Conservation (phyloP, 2,888 invertebrate genomes). For the Pachliopta kotzebuea region DNA sequence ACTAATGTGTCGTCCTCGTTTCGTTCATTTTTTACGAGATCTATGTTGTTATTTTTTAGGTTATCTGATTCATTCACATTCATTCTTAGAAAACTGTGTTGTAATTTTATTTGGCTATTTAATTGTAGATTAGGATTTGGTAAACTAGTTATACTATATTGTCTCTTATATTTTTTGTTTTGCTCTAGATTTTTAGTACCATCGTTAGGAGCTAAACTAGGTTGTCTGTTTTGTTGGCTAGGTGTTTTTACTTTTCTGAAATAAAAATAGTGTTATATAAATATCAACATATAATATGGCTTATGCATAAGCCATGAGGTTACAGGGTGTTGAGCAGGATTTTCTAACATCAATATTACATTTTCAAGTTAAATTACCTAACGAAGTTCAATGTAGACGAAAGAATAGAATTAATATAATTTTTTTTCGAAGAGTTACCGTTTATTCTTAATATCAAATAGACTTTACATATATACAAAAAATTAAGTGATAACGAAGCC, state of each 20-base stretch:
- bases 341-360: too few species aligned
- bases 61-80: constrained; percentile 6
- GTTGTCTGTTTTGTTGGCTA: background rate
- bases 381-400: too few species aligned
- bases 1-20: background rate
- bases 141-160: constrained; percentile 61
- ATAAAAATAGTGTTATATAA: background rate
- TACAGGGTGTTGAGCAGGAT: too few species aligned
- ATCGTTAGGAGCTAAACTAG: background rate
- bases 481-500: too few species aligned
- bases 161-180: constrained; percentile 43
- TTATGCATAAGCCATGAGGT: too few species aligned
- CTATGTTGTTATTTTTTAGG: background rate
- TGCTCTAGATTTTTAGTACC: constrained; percentile 18
- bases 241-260: constrained; percentile 10
- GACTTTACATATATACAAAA: too few species aligned
- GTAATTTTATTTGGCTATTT: constrained; percentile 5
- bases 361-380: too few species aligned
- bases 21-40: background rate
- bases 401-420: too few species aligned
- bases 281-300: too few species aligned
- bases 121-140: constrained; percentile 39
- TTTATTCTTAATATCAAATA: background rate
- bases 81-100: background rate
- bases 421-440: too few species aligned